These are phyloP conservation scores for Peromyscus leucopus DNA, from an alignment of 2,113 vertebrate genomes.

Conservation along the genomic window DNA sequence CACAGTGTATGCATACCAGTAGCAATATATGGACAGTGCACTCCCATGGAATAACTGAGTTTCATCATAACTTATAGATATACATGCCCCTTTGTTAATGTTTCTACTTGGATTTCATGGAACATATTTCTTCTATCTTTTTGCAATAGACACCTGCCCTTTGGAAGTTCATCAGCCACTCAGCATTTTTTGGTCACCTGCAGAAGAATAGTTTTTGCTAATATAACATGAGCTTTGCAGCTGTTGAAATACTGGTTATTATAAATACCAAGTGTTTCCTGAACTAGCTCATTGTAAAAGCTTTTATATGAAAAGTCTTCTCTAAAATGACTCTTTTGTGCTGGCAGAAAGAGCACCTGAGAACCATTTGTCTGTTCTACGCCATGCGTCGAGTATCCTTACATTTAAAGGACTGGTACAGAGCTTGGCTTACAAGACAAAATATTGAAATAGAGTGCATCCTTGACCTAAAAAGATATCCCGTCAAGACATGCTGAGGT, in stretches of 20 bases:
- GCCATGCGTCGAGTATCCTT: conserved; percentile 32
- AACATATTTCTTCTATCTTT: background rate
- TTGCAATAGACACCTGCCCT: background rate
- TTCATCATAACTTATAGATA: background rate
- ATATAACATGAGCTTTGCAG: conserved; percentile 24
- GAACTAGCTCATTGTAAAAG: conserved; percentile 57
- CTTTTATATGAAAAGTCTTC: conserved; percentile 59
- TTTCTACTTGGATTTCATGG: conserved; percentile 46
- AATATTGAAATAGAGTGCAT: conserved; percentile 65
- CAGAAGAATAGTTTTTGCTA: conserved; percentile 1
- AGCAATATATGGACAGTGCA: background rate
- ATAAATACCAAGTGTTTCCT: conserved; percentile 67
- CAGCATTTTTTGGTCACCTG: background rate
- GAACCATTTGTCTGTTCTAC: conserved; percentile 48
- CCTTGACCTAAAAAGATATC: conserved; percentile 57
- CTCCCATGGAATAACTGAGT: background rate
- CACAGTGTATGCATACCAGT: background rate
- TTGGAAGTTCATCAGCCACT: background rate
- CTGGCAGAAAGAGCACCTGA: conserved; percentile 51
- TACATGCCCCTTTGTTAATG: background rate
- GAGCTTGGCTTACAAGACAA: conserved; percentile 57
- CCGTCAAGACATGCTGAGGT: conserved; percentile 2
- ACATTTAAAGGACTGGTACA: conserved; percentile 50
- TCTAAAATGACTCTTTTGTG: conserved; percentile 64
- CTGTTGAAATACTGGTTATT: conserved; percentile 70